Evolutionary conservation across 2,888 invertebrate species (phyloP).

Genomic region (Lycocerus yunnanus): DNA sequence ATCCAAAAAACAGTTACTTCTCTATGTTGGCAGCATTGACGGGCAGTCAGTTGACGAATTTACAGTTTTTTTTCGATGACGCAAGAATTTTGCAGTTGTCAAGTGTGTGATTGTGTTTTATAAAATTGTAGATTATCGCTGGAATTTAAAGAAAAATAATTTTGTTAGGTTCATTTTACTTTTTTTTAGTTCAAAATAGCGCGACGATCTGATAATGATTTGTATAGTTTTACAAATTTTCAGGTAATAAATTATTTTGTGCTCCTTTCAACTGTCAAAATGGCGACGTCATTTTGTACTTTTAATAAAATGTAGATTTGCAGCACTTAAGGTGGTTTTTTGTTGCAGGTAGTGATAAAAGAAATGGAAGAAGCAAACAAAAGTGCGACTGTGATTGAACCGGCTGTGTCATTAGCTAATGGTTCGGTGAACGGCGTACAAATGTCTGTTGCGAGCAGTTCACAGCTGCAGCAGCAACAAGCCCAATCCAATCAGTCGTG

Average conservation of each 20-base stretch:
- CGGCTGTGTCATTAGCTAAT: neutral
- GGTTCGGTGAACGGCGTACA: constrained; percentile 10
- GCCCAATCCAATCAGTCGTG: constrained; percentile 30
- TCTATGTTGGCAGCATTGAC: neutral
- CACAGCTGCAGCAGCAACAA: constrained; percentile 17
- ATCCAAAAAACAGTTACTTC: neutral
- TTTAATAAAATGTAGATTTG: neutral
- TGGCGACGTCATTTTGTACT: neutral
- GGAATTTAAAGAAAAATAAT: neutral
- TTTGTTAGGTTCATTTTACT: neutral
- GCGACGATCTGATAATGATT: constrained; percentile 19
- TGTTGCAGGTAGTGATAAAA: constrained; percentile 17
- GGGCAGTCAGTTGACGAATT: neutral
- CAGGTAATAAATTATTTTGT: constrained; percentile 11
- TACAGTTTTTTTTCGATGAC: neutral
- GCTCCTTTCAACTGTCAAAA: neutral
- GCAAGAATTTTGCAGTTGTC: neutral
- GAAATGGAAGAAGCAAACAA: constrained; percentile 23
- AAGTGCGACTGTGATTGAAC: constrained; percentile 5
- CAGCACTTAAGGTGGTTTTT: neutral
- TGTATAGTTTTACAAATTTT: constrained; percentile 19
- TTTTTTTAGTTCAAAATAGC: constrained; percentile 23
- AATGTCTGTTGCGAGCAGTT: neutral
- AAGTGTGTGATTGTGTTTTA: neutral
- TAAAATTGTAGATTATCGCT: neutral